phyloP scores from a whole-genome alignment of 2,888 invertebrate species.

The Apotomis capreana region DNA sequence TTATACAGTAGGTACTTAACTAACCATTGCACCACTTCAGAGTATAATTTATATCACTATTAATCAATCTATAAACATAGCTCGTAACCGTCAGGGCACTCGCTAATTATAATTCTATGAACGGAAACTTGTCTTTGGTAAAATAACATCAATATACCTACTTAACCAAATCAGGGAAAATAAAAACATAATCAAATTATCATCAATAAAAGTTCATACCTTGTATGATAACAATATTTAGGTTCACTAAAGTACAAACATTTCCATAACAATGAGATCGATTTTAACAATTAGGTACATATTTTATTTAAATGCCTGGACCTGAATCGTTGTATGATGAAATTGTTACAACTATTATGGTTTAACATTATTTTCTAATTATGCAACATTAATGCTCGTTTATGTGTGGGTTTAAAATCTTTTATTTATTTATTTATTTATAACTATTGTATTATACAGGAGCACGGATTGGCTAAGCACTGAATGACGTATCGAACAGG shows the following conservation, averaged over 20 bases:
- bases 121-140: conserved; percentile 80
- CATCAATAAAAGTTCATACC: conserved; percentile 77
- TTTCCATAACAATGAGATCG: conserved; percentile 82
- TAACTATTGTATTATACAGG: conserved; percentile 23
- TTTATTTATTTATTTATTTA: not conserved
- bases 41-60: conserved; percentile 69
- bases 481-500: conserved; percentile 45
- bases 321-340: conserved; percentile 70
- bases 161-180: conserved; percentile 62
- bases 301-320: conserved; percentile 62
- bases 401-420: not conserved
- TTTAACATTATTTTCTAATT: conserved; percentile 34
- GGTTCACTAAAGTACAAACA: conserved; percentile 70
- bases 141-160: conserved; percentile 63
- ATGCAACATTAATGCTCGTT: conserved; percentile 6
- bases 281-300: conserved; percentile 65
- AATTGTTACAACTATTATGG: conserved; percentile 26
- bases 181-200: conserved; percentile 60
- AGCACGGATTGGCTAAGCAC: conserved; percentile 60
- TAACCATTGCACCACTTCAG: conserved; percentile 77
- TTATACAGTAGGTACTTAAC: conserved; percentile 66
- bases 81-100: conserved; percentile 54
- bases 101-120: conserved; percentile 59
- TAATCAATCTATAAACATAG: conserved; percentile 54
- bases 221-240: conserved; percentile 82